phyloP scores from a whole-genome alignment of 2,797 vertebrate genomes.

The Babyrousa celebensis region DNA sequence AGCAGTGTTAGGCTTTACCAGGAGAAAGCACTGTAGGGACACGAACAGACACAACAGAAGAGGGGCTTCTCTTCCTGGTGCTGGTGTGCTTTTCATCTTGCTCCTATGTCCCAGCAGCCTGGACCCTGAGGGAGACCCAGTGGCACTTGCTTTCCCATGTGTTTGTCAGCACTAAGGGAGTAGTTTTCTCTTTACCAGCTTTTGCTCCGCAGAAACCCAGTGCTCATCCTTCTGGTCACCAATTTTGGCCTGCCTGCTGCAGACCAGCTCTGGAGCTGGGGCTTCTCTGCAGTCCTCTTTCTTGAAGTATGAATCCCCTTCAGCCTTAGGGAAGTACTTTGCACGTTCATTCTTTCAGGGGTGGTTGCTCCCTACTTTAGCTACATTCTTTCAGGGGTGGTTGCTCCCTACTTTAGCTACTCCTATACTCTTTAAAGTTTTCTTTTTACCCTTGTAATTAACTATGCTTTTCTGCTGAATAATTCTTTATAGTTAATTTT shows the following conservation, averaged over 20 bases:
- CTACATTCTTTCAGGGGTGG: not conserved
- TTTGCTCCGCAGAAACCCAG: not conserved
- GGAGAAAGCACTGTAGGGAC: not conserved
- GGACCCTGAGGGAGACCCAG: rapidly evolving
- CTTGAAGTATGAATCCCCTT: not conserved
- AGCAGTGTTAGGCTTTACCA: not conserved
- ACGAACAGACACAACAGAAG: not conserved
- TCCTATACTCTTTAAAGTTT: not conserved
- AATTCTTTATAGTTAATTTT: not conserved
- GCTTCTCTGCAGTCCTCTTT: not conserved
- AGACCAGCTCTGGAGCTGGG: too few relatives aligned
- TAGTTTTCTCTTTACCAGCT: not conserved
- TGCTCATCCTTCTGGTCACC: not conserved
- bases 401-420: not conserved
- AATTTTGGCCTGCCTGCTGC: not conserved
- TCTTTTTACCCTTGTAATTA: not conserved
- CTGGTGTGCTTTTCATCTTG: not conserved
- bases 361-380: not conserved
- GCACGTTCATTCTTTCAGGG: not conserved
- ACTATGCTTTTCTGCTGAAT: not conserved
- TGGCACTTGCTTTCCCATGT: not conserved
- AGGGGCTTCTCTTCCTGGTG: not conserved
- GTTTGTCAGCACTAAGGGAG: not conserved
- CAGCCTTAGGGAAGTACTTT: rapidly evolving
- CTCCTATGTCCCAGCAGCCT: not conserved